Conservation (phyloP, 2,888 invertebrate genomes). For the Smittia sp. region DNA sequence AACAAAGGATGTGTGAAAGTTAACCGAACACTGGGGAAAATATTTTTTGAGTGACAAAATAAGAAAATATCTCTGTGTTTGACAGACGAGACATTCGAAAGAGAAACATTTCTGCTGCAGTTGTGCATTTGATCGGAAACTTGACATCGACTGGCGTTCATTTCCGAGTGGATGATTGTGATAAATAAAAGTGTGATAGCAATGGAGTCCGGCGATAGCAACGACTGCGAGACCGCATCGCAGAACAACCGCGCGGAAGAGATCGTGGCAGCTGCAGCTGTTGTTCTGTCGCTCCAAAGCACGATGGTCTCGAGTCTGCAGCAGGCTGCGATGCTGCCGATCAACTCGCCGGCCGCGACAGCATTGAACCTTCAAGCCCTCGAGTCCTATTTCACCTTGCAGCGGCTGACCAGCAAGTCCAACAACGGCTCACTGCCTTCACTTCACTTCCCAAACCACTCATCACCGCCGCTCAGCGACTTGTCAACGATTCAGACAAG, state of each 20-base stretch:
- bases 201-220: slow-evolving; percentile 49
- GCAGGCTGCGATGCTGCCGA: slow-evolving; percentile 77
- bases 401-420: slow-evolving; percentile 70
- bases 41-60: slow-evolving; percentile 8
- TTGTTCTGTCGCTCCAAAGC: slow-evolving; percentile 77
- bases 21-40: slow-evolving; percentile 11
- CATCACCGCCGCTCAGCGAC: slow-evolving; percentile 45
- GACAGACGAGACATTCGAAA: too few relatives aligned
- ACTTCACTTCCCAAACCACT: slow-evolving; percentile 49
- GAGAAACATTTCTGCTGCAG: not conserved
- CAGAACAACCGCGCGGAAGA: slow-evolving; percentile 54
- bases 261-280: slow-evolving; percentile 62
- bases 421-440: slow-evolving; percentile 65
- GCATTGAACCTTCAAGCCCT: slow-evolving; percentile 81
- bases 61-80: slow-evolving; percentile 3
- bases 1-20: slow-evolving; percentile 34
- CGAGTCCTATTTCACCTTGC: slow-evolving; percentile 80
- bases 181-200: slow-evolving; percentile 45
- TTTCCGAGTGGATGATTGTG: slow-evolving; percentile 35
- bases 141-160: not conserved
- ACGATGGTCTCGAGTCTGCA: slow-evolving; percentile 82
- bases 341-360: slow-evolving; percentile 79
- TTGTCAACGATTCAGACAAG: slow-evolving; percentile 47
- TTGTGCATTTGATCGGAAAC: not conserved
- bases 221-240: slow-evolving; percentile 45